These are phyloP conservation scores for Apantesis nais DNA, from an alignment of 2,888 invertebrate genomes.

Conservation along the genomic window DNA sequence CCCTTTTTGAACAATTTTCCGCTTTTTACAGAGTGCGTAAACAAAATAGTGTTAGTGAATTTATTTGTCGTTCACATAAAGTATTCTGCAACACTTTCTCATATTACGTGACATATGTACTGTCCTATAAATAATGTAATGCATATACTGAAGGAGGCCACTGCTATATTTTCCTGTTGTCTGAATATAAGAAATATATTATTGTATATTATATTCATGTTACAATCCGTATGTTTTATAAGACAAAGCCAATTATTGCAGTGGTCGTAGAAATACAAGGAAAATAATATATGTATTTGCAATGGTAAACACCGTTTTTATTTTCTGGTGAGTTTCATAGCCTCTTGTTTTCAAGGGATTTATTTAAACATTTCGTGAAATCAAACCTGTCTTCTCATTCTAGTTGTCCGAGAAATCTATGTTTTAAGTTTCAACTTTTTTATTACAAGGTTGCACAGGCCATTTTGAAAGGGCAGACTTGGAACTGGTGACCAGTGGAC, in stretches of 20 bases:
- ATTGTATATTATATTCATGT: not conserved
- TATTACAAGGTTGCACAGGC: no score
- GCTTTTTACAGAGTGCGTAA: not conserved
- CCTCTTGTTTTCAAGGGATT: not conserved
- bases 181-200: not conserved
- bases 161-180: constrained; percentile 6
- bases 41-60: constrained; percentile 1
- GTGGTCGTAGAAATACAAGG: not conserved
- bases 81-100: constrained; percentile 1
- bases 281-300: not conserved
- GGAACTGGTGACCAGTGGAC: no score
- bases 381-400: not conserved
- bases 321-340: not conserved
- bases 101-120: constrained; percentile 1
- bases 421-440: no score
- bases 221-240: not conserved
- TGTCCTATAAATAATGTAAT: constrained; percentile 12
- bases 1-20: not conserved
- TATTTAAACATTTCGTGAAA: not conserved
- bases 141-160: constrained; percentile 3
- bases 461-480: no score
- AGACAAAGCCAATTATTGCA: not conserved
- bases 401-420: no score
- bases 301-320: not conserved
- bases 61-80: constrained; percentile 4